phyloP scores from a whole-genome alignment of 2,797 vertebrate genomes.

The Lophius americanus region DNA sequence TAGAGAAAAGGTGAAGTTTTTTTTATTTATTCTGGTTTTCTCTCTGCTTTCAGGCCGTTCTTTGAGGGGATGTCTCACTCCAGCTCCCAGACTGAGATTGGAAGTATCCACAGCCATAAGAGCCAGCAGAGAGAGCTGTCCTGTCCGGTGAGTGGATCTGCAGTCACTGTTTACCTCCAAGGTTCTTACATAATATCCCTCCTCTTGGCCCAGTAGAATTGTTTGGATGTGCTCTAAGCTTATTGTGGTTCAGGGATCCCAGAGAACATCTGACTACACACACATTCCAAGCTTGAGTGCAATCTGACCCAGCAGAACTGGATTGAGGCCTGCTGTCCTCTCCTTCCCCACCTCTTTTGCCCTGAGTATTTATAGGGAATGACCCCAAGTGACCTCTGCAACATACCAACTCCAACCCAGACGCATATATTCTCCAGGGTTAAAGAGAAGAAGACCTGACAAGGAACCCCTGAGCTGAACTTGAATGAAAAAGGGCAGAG shows the following conservation, averaged over 20 bases:
- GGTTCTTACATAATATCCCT: constrained; percentile 43
- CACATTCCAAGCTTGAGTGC: constrained; percentile 57
- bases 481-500: constrained; percentile 59
- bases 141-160: constrained; percentile 77
- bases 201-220: constrained; percentile 44
- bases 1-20: no score
- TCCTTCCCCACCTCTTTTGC: constrained; percentile 41
- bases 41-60: constrained; percentile 77
- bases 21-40: background rate
- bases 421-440: constrained; percentile 50
- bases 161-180: constrained; percentile 28
- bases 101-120: constrained; percentile 82
- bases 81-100: constrained; percentile 86
- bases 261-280: constrained; percentile 29
- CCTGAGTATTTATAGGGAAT: constrained; percentile 69
- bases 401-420: constrained; percentile 41
- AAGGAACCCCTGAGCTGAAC: constrained; percentile 52
- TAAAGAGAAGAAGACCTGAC: constrained; percentile 30
- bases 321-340: constrained; percentile 25
- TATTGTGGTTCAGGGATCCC: constrained; percentile 58
- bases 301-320: constrained; percentile 36
- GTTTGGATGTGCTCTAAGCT: constrained; percentile 35
- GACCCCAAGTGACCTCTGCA: constrained; percentile 57
- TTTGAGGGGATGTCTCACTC: constrained; percentile 87
- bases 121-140: constrained; percentile 76